phyloP scores from a whole-genome alignment of 2,113 vertebrate species.

The Eulacestoma nigropectus region DNA sequence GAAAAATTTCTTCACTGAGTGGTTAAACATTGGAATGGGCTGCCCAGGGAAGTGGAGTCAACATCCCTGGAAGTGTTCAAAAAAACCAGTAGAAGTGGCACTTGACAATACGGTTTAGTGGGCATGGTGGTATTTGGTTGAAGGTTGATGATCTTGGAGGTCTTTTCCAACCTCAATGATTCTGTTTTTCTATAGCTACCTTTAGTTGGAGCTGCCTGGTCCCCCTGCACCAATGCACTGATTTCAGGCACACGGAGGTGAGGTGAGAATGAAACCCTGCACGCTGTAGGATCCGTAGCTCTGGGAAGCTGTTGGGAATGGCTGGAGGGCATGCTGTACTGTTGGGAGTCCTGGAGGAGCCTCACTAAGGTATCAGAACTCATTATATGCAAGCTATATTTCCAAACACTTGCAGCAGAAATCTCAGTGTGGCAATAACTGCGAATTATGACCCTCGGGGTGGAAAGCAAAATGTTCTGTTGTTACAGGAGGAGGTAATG shows the following conservation, averaged over 20 bases:
- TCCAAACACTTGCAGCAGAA: not conserved
- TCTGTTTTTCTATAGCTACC: not conserved
- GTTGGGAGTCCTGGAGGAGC: not conserved
- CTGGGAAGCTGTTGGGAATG: not conserved
- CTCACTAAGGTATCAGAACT: not conserved
- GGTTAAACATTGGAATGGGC: not conserved
- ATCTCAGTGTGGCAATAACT: not conserved
- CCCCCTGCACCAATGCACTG: not conserved
- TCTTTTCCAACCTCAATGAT: not conserved
- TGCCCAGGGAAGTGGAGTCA: not conserved
- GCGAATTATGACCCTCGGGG: not conserved
- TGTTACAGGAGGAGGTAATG: not conserved
- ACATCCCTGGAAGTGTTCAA: not conserved
- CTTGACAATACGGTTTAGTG: not conserved
- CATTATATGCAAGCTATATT: not conserved
- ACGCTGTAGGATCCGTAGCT: not conserved
- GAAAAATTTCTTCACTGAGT: not conserved
- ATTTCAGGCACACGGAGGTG: not conserved
- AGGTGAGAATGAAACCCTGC: not conserved
- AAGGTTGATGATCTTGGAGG: not conserved
- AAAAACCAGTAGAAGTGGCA: not conserved
- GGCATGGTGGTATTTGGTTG: not conserved
- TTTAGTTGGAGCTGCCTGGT: not conserved
- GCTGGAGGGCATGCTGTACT: not conserved
- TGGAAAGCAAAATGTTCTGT: not conserved